Evolutionary conservation across 2,888 invertebrate species (phyloP), one percentile per base, ranked within the genome.

Genomic region (Eudasyphora cyanicolor): DNA sequence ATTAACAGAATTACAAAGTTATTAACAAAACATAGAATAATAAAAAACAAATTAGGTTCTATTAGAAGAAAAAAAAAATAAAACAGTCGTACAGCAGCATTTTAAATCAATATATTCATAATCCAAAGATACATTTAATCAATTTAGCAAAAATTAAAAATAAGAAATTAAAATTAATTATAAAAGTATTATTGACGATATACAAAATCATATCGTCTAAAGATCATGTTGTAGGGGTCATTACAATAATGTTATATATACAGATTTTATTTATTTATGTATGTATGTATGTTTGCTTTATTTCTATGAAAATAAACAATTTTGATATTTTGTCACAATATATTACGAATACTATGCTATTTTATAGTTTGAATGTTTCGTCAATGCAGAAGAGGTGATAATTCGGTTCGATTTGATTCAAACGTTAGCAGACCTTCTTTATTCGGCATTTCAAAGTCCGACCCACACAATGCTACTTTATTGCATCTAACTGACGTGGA

Each of bases 201-300:
- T 71, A 51, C 27, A 64, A 69, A 73, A 49, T 29, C 42, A 77
- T 67, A 77, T 77, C 76, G 69, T 70, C 69, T 32, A 32, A 45
- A 77, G 76, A 77, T 77, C 70, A 77, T 60, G 10, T 67, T 76
- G 29, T 57, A 19, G 45, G 10, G 38, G 35, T 67, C 27, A 70
- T 60, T 60, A 60, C 29, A 60, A 42, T 54, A 29, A 60, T 45
- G n/a, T 49, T 38, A 42, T 76, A 76, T 76, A 49, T 76, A 76
- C 64, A 76, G 17, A 29, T 24, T 8, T 12, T 32, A 19, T 67
- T n/a, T n/a, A n/a, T n/a, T n/a, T n/a, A n/a, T 6, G 42, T 14
- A 38, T 14, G 10, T 8, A 38, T 27, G 14, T 27, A n/a, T 60
- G 17, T 29, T 60, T 32, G 1, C 29, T 60, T 57, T 12, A 0